A percentile compares a stretch with the other conserved stretches of the same genome.
Evolutionary conservation across 2,113 vertebrate species (phyloP).

Genomic region (Chelonoidis abingdonii): DNA sequence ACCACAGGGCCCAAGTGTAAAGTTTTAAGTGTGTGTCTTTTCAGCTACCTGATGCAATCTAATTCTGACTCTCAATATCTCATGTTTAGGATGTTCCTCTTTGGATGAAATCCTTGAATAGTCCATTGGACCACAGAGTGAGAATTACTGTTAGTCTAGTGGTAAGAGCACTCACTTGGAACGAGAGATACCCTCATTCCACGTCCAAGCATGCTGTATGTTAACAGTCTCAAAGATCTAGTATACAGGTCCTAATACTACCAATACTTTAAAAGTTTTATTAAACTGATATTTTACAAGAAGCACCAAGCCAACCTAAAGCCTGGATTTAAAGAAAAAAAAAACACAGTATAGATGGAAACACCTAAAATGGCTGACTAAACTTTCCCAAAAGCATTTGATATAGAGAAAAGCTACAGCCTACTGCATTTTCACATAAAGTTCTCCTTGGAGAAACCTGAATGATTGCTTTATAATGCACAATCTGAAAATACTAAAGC

Average conservation of each 20-base stretch:
- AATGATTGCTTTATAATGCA: neutral
- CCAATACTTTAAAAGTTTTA: neutral
- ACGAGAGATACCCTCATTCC: neutral
- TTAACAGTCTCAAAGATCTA: neutral
- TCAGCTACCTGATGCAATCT: neutral
- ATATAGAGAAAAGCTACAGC: neutral
- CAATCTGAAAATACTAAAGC: fast-evolving
- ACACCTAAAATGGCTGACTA: too few species aligned
- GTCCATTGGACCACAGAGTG: too few species aligned
- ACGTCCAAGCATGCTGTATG: neutral
- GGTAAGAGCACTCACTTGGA: too few species aligned
- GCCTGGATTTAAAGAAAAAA: neutral
- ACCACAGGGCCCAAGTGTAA: neutral
- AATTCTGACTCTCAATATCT: neutral
- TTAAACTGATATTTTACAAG: neutral
- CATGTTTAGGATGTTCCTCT: too few species aligned
- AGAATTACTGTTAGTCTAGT: too few species aligned
- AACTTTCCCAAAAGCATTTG: fast-evolving
- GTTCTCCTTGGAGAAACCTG: neutral
- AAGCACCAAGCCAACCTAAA: neutral
- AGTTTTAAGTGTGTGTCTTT: neutral
- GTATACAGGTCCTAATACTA: neutral
- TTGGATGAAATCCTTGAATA: too few species aligned
- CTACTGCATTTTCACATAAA: neutral
- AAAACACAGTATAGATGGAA: neutral